Evolutionary conservation across 2,888 invertebrate genomes (phyloP), one percentile per base, ranked within the genome.

Genomic region (Sesia apiformis): DNA sequence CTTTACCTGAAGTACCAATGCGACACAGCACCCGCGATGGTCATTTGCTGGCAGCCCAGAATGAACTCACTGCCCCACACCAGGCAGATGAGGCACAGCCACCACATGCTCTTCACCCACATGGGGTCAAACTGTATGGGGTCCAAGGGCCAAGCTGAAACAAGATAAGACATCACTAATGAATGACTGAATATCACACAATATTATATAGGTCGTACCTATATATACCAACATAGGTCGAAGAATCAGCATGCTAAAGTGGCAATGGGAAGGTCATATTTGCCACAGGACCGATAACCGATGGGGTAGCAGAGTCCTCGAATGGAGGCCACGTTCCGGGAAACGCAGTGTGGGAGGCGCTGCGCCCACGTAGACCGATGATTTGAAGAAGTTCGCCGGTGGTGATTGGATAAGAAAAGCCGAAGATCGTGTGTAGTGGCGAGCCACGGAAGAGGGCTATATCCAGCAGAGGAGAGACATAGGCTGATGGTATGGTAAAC

Each of bases 21-120:
- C 0, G 97, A 96, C 1, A 98, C 97, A 38, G 98, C 94, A 6
- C 97, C 97, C 23, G 98, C 96, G 59, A 98, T 94, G 3, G 97
- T 95, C 93, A 98, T 96, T 77, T 97, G 96, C 78, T 98, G 97
- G 73, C 97, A 97, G 7, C 96, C 97, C 66, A 97, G 93, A 64
- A 98, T 97, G 76, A 98, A 98, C 87, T 98, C 98, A 39, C 96
- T 94, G 6, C 95, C 94, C 98, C 98, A 98, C 61, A 98, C 92
- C 38, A 98, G 90, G 49, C 96, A 98, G 53, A 98, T 91, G 23
- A 96, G 90, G 73, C 97, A 96, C 65, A 97, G 93, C 97, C 97
- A 97, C 94, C 98, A 96, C 95, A 98, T 95, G 67, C 96, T 96
- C 70, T 94, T 94, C 42, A 97, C 93, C 93, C 95, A 95, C 63